Base-by-base conservation (phyloP, 2,888 invertebrate species). In the Ptychoptera albimana region DNA sequence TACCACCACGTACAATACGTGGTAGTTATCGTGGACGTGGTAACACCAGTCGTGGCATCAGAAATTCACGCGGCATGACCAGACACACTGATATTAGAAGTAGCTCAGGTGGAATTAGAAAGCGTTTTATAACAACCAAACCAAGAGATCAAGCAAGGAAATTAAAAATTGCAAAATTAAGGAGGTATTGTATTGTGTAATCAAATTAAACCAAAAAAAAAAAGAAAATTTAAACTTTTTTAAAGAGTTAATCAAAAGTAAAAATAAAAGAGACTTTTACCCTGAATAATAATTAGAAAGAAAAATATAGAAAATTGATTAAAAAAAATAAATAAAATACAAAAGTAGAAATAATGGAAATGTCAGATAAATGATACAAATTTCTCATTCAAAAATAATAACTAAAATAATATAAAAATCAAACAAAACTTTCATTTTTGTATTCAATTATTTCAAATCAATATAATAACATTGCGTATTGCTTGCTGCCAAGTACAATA, bases 61-160 rank as follows among this genome's bases (percentile, higher is more conserved):
- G 49, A 45, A 50, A 53, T 37, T 54, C 57, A 48, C 56, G 62
- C 45, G 55, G 58, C 38, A 50, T 52, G 46, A 55, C 60, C 50
- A 58, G 60, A 46, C 54, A 61, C 41, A 23, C 34, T 23, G 42
- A 42, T 42, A n/a, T 42, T 34, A 11, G 42, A 23, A 35, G 14
- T 12, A 16, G 34, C 12, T 12, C 34, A 16, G 23, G 23, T 23
- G 23, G 23, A 23, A 56, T 58, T 41, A 57, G 58, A 13, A 30
- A 43, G 12, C 48, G 50, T 52, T 54, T 60, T 49, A 61, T 62
- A 52, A 56, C 60, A 29, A 55, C 64, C 37, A 59, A 59, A 51
- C 61, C 64, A 47, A 63, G 61, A 59, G 64, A 65, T 54, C 58
- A 60, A 47, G 60, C 58, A 45, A 59, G 63, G 50, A 53, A 62